Evolutionary conservation across 2,888 invertebrate species (phyloP), one percentile per base, ranked within the genome.

Genomic region (Drosophila hamatofila): DNA sequence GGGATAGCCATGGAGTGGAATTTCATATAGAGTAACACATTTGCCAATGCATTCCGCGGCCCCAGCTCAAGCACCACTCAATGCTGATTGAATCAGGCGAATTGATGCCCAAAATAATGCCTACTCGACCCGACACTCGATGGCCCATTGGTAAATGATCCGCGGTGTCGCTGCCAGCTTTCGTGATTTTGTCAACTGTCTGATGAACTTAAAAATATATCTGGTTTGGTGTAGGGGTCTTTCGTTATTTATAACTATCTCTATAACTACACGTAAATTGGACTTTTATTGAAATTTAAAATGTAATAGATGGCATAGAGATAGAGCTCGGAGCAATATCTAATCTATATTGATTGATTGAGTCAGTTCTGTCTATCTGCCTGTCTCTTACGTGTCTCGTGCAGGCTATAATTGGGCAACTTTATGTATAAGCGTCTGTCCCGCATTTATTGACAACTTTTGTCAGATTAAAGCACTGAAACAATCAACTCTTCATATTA

Each of bases 1-100:
- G 79, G 75, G 66, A 57, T 66, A 70, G 79, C 70, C 75, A 64
- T 63, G 57, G 61, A 46, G 57, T 57, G 64, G 64, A 68, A 76
- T 76, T 61, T 73, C 58, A 51, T 49, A 69, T 18, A 60, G 52
- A 42, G 57, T 66, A 49, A 49, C 18, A 33, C 18, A 54, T 61
- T 72, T 65, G 65, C 49, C 59, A 65, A 66, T 58, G 57, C 60
- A 57, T 57, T 57, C 66, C 54, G 27, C 49, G 23, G 37, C 39
- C 52, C 35, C 25, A 48, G 27, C 41, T 67, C 67, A 27, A 67
- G 67, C 37, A 42, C 46, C 12, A 37, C 44, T 52, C 27, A 18
- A 35, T 35, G n/a, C 14, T 37, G 65, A 65, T 69, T 57, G 51
- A 46, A 48, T 21, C 52, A 39, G 37, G 25, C 69, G 39, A 37